Conservation (phyloP, 1,140 invertebrate genomes). For the Diorhabda carinulata region DNA sequence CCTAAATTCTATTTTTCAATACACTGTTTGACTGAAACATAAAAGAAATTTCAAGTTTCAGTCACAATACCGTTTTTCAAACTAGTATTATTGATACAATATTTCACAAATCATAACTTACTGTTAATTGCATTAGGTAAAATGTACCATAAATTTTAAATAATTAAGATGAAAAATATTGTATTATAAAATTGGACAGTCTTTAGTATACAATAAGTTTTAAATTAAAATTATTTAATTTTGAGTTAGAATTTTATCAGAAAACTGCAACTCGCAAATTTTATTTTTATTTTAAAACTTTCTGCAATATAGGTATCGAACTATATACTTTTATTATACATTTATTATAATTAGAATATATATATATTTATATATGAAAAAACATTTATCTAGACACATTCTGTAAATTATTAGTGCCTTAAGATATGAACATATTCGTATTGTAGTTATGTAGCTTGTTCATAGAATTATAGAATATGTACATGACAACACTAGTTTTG, state of each 20-base stretch:
- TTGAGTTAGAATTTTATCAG: background rate
- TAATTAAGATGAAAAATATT: background rate
- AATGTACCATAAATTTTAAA: background rate
- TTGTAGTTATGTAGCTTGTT: too few relatives aligned
- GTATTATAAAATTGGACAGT: background rate
- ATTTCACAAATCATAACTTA: too few relatives aligned
- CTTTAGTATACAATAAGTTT: background rate
- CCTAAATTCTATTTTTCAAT: too few relatives aligned
- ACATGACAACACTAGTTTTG: too few relatives aligned
- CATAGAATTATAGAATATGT: too few relatives aligned
- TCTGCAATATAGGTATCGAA: conserved; percentile 2
- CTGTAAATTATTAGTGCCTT: background rate
- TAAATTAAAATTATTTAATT: background rate
- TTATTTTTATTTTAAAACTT: background rate
- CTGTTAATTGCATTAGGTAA: too few relatives aligned
- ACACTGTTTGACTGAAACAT: too few relatives aligned
- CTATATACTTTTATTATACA: background rate
- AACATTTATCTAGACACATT: background rate
- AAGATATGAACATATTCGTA: background rate
- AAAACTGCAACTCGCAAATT: background rate
- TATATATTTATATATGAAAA: background rate
- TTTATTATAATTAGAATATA: background rate
- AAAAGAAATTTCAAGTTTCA: too few relatives aligned
- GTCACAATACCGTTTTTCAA: too few relatives aligned
- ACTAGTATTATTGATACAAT: too few relatives aligned